Base-by-base conservation (phyloP, 2,888 invertebrate species). In the Tiliacea aurago region DNA sequence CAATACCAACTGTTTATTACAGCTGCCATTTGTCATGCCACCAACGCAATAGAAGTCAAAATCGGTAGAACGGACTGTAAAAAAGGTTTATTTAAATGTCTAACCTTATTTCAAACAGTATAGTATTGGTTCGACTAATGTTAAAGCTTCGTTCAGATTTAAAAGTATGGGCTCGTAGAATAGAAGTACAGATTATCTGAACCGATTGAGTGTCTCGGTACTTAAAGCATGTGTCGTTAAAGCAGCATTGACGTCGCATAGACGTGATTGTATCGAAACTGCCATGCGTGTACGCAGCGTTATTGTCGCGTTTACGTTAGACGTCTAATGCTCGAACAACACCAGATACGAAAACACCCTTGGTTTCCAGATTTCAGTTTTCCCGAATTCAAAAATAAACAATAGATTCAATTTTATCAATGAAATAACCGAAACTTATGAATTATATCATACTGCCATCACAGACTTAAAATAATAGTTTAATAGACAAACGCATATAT, bases 291-390 rank as follows among this genome's bases (percentile, higher is more conserved):
- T 10, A 1, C 5, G 18, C 23, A 9, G 18, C 6, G 15, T 47
- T 51, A 37, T 4, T 37, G 37, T 37, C 37, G 43, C 18, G 10
- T 33, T 15, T 23, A 23, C 37, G 10, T 18, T 18, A 1, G 0
- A 23, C 4, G 6, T 28, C 3, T 18, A 18, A 37, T 23, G 20
- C 33, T 37, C 1, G 4, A 11, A 18, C n/a, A 20, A 28, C 28
- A 7, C 43, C 23, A 49, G n/a, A 13, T n/a, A 51, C 15, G 4
- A 64, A 45, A 20, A 2, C 10, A n/a, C 13, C 1, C 20, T 55
- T 28, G 5, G 6, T 49, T 37, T 28, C 56, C 49, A 41, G n/a
- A 74, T 20, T 37, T 7, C 18, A 69, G 76, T 76, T 69, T 76
- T 58, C 77, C 76, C 20, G 1, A 43, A 73, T 18, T 37, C 28